These are phyloP conservation scores for Mellivora capensis DNA, from an alignment of 2,113 vertebrate species.

Conservation along the genomic window DNA sequence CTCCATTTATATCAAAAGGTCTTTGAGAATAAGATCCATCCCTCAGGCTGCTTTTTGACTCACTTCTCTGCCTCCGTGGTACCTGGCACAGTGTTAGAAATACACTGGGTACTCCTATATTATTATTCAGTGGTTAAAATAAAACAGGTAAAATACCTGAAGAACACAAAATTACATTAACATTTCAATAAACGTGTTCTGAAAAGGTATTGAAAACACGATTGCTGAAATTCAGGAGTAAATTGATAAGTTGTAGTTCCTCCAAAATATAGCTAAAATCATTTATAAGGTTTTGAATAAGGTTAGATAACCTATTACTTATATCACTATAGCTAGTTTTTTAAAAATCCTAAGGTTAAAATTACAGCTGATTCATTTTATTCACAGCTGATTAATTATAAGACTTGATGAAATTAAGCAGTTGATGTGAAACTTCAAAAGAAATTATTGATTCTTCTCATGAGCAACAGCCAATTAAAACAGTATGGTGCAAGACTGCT, in stretches of 20 bases:
- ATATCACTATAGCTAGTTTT: constrained; percentile 41
- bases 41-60: background rate
- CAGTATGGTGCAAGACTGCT: constrained; percentile 45
- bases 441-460: constrained; percentile 70
- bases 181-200: constrained; percentile 57
- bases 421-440: constrained; percentile 66
- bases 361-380: constrained; percentile 69
- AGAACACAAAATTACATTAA: constrained; percentile 69
- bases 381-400: constrained; percentile 72
- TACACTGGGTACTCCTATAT: background rate
- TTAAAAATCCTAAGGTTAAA: constrained; percentile 41
- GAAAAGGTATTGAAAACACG: constrained; percentile 43
- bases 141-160: constrained; percentile 44
- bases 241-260: constrained; percentile 36
- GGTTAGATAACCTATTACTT: constrained; percentile 62
- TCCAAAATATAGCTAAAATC: constrained; percentile 47
- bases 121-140: background rate
- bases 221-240: constrained; percentile 49
- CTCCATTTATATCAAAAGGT: background rate
- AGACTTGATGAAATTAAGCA: constrained; percentile 70
- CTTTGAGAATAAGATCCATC: background rate
- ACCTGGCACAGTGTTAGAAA: background rate
- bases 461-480: constrained; percentile 66
- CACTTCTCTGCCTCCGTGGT: background rate
- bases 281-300: constrained; percentile 57